Base-by-base conservation (phyloP, 2,113 vertebrate genomes). In the Malurus cyaneus region DNA sequence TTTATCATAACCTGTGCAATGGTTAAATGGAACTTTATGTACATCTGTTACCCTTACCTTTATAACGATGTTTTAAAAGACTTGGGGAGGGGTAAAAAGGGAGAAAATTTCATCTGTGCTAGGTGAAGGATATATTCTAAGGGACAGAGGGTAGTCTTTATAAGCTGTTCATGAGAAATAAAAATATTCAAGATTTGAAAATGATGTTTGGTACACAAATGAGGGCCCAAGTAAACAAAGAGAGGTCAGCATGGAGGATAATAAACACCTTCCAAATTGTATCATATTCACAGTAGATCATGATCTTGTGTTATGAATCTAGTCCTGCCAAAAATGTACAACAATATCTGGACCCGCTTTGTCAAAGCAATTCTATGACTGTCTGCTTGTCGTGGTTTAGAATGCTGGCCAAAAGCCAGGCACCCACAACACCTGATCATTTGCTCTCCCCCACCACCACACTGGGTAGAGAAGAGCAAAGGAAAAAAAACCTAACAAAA, bases 1-100 rank as follows among this genome's bases (percentile, higher is more conserved):
- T 96, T 95, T 92, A 94, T 95, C 50, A 86, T 80, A 89, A 93
- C 54, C 29, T n/a, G 79, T 28, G 50, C 26, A 88, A 81, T 42
- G 20, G 71, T 73, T 91, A 94, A 93, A 85, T 69, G 17, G 57
- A 70, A 15, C 92, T 87, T 91, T 85, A 90, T 66, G 56, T 86
- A 80, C 21, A 11, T 56, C 71, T 80, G 42, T 80, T 77, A 94
- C 85, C 50, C 46, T 89, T 82, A 83, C 29, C 29, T 77, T 73
- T 88, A 82, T 77, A 92, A 93, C 88, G 62, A 82, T 59, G 89
- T 94, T 91, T 80, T 21, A n/a, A 95, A 79, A 83, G 52, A 56
- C n/a, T 49, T 88, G 12, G 31, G 67, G 47, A 82, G 60, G 39
- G 34, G 42, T 85, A 66, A 59, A 83, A 91, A 89, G 11, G 87